A percentile compares a stretch with the other conserved stretches of the same genome.
Conservation (phyloP, 2,113 vertebrate genomes). For the Myxocyprinus asiaticus region DNA sequence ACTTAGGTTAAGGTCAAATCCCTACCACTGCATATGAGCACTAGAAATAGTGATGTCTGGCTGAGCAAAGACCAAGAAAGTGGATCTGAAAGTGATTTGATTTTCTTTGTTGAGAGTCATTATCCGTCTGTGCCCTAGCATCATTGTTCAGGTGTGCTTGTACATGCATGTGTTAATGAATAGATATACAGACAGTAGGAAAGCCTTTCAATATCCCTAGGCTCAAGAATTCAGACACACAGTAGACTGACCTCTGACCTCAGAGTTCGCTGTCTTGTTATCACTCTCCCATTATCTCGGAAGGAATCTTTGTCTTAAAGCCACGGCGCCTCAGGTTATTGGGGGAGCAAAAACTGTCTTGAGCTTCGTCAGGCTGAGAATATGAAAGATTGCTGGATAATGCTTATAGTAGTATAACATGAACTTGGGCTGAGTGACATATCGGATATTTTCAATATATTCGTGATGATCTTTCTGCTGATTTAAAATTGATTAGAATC, state of each 20-base stretch:
- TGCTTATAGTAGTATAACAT: constrained; percentile 1
- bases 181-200: constrained; percentile 33
- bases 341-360: neutral
- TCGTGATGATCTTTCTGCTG: too few relatives aligned
- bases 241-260: constrained; percentile 25
- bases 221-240: constrained; percentile 28
- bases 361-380: neutral
- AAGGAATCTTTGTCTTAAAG: constrained; percentile 21
- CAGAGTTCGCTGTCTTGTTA: constrained; percentile 16
- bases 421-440: neutral
- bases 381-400: constrained; percentile 7
- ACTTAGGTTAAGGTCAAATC: too few relatives aligned
- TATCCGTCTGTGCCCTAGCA: neutral
- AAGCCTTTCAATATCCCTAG: constrained; percentile 22
- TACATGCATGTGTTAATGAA: constrained; percentile 12
- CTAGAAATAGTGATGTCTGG: neutral
- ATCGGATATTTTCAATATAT: too few relatives aligned
- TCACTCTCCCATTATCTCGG: constrained; percentile 15
- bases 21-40: too few relatives aligned
- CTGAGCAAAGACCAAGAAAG: neutral
- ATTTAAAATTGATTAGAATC: too few relatives aligned
- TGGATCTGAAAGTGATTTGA: neutral
- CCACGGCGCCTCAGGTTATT: constrained; percentile 20
- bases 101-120: neutral
- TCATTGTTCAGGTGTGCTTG: constrained; percentile 24